phyloP scores from a whole-genome alignment of 2,113 vertebrate species.

The Paramisgurnus dabryanus region DNA sequence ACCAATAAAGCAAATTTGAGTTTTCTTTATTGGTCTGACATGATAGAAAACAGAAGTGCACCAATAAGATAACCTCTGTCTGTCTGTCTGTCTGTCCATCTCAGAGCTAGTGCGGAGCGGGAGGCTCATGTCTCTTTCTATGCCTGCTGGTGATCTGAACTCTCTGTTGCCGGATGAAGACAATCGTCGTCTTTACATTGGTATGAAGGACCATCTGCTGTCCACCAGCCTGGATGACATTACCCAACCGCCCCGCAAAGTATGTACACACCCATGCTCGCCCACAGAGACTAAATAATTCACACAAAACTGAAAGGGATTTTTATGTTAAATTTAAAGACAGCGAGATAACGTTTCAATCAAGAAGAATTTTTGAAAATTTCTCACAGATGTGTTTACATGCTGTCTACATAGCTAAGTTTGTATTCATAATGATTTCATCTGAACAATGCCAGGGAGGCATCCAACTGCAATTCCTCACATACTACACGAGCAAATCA shows the following conservation, averaged over 20 bases:
- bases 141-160: conserved; percentile 73
- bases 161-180: conserved; percentile 76
- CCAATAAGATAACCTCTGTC: neutral
- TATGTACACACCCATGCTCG: conserved; percentile 48
- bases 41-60: neutral
- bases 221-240: conserved; percentile 78
- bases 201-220: conserved; percentile 78
- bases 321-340: no score
- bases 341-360: neutral
- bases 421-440: conserved; percentile 41
- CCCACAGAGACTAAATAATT: neutral
- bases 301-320: no score
- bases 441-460: conserved; percentile 13
- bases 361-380: neutral
- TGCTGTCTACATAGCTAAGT: conserved; percentile 35
- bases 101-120: conserved; percentile 76
- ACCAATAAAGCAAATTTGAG: conserved; percentile 9
- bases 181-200: conserved; percentile 72
- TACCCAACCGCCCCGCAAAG: conserved; percentile 75
- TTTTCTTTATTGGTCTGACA: conserved; percentile 37
- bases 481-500: neutral
- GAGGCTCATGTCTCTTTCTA: conserved; percentile 71
- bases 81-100: conserved; percentile 15
- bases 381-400: neutral
- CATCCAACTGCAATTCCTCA: conserved; percentile 19